Conservation (phyloP, 2,888 invertebrate genomes). For the Yponomeuta evonymella region DNA sequence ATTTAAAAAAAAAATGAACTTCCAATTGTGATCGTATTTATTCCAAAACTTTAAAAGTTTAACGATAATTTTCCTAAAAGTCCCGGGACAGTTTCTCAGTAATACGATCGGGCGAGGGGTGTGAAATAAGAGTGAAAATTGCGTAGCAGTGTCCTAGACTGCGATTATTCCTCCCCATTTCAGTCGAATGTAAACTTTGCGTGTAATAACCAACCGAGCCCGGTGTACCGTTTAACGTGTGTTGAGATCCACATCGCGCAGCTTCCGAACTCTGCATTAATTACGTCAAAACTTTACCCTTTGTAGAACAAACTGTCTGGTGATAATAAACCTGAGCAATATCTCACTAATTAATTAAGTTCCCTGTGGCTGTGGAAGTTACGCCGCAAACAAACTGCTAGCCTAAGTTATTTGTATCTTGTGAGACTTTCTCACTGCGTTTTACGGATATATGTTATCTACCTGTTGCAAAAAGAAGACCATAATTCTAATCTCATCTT, state of each 20-base stretch:
- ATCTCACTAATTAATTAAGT: constrained; percentile 45
- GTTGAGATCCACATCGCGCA: constrained; percentile 22
- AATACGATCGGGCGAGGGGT: background rate
- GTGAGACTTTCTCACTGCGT: background rate
- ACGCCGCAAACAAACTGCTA: constrained; percentile 13
- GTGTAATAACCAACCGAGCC: constrained; percentile 24
- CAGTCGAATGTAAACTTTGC: constrained; percentile 28
- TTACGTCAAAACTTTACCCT: constrained; percentile 37
- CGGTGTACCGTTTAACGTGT: constrained; percentile 34
- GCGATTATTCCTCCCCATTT: constrained; percentile 23
- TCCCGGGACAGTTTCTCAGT: background rate
- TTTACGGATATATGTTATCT: background rate
- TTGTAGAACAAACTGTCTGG: constrained; percentile 37
- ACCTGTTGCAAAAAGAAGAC: background rate
- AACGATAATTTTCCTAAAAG: background rate
- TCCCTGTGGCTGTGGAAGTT: constrained; percentile 27
- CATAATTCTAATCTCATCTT: background rate
- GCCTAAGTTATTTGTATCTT: background rate
- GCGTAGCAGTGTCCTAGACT: constrained; percentile 6
- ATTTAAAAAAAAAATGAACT: too few relatives aligned
- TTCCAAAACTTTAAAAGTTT: background rate
- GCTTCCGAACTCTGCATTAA: constrained; percentile 39
- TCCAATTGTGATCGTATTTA: too few relatives aligned
- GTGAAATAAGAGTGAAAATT: constrained; percentile 15
- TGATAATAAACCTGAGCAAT: constrained; percentile 47